Percentiles rank a stretch among this genome's conserved stretches.
Conservation (phyloP, 2,888 invertebrate species). For the Eurytoma adleriae region DNA sequence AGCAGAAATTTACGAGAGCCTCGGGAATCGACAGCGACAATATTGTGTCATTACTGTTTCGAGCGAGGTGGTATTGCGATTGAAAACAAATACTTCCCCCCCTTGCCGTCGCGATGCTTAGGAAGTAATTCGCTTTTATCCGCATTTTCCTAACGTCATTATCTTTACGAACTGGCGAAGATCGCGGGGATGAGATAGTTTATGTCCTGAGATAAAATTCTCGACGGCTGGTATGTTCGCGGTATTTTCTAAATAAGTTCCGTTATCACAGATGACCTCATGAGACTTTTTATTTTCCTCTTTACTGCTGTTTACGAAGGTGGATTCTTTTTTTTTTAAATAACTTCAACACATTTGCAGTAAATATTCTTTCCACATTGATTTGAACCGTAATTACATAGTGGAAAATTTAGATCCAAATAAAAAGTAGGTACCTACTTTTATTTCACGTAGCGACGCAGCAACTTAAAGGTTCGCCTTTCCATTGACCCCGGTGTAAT, state of each 20-base stretch:
- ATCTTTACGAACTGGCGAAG: constrained; percentile 26
- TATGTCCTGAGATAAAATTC: constrained; percentile 26
- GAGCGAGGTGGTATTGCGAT: not conserved
- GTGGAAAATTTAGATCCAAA: no score
- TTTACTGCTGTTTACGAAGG: not conserved
- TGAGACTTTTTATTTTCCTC: not conserved
- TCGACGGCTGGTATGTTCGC: constrained; percentile 1
- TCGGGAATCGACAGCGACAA: constrained; percentile 14
- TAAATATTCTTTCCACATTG: no score
- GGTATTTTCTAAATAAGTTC: constrained; percentile 16
- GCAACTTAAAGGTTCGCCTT: no score
- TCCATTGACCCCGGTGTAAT: no score
- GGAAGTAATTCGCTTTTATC: constrained; percentile 4
- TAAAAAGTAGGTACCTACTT: no score
- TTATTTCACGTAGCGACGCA: no score
- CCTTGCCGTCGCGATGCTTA: not conserved
- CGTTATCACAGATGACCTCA: not conserved
- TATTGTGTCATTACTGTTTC: not conserved
- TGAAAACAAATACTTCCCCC: constrained; percentile 8
- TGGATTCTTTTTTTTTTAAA: not conserved
- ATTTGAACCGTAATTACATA: no score
- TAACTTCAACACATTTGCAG: no score
- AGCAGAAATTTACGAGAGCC: no score
- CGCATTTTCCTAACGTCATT: not conserved
- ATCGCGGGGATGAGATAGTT: constrained; percentile 22